phyloP scores from a whole-genome alignment of 2,888 invertebrate species.

The Monochamus alternatus region DNA sequence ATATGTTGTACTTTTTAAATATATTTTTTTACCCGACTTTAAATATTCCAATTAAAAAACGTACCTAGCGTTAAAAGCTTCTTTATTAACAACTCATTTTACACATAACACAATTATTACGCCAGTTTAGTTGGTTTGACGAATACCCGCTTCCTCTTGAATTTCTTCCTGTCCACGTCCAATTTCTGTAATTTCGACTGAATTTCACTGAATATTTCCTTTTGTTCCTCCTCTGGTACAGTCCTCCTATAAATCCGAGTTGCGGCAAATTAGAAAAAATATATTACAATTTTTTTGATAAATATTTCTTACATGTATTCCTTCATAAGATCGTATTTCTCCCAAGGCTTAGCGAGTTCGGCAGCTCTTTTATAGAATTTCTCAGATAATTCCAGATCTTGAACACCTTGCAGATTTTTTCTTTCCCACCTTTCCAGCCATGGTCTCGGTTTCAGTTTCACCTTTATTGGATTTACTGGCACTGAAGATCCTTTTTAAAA shows the following conservation, averaged over 20 bases:
- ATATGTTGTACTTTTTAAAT: conserved; percentile 55
- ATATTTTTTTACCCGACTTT: conserved; percentile 53
- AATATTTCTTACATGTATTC: conserved; percentile 81
- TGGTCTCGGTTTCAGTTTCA: conserved; percentile 84
- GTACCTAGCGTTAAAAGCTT: neutral
- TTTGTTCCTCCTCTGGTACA: conserved; percentile 91
- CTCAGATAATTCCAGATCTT: conserved; percentile 65
- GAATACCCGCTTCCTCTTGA: conserved; percentile 77
- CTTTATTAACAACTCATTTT: conserved; percentile 3
- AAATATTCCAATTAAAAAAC: conserved; percentile 35
- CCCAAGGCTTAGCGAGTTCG: conserved; percentile 81
- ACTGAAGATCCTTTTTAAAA: conserved; percentile 58
- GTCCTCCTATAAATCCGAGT: conserved; percentile 75
- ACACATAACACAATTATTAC: conserved; percentile 54
- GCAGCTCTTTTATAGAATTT: conserved; percentile 72
- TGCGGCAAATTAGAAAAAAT: conserved; percentile 5
- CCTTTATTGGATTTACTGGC: conserved; percentile 72
- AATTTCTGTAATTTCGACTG: conserved; percentile 82
- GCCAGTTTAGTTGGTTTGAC: conserved; percentile 74
- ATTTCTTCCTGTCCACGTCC: conserved; percentile 77
- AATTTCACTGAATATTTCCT: conserved; percentile 88
- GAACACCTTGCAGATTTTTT: conserved; percentile 82
- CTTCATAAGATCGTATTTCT: conserved; percentile 95
- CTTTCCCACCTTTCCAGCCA: conserved; percentile 95
- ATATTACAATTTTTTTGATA: neutral